Conservation (phyloP, 2,888 invertebrate genomes). For the Cataglyphis altisquamis region DNA sequence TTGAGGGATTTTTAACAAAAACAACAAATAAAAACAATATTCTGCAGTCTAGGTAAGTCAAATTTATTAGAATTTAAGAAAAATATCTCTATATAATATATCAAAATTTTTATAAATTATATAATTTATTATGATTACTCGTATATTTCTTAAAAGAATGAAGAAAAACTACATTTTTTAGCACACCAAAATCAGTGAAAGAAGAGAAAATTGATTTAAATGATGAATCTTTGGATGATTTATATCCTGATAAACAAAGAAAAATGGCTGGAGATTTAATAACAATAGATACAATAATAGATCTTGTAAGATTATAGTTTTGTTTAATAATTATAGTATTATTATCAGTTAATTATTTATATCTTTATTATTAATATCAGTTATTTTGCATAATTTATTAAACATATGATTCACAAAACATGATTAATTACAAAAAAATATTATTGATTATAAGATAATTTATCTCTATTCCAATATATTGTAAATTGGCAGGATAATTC, state of each 20-base stretch:
- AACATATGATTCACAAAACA: slow-evolving; percentile 1
- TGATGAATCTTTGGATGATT: slow-evolving; percentile 2
- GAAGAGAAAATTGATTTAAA: slow-evolving; percentile 9
- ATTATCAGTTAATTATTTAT: neutral
- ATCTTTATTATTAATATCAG: neutral
- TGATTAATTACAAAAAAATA: neutral
- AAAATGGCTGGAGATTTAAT: neutral
- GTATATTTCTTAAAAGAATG: neutral
- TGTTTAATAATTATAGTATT: neutral
- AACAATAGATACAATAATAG: slow-evolving; percentile 57
- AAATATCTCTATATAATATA: neutral
- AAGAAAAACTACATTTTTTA: slow-evolving; percentile 31
- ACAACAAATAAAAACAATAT: slow-evolving; percentile 35
- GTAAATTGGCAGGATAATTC: slow-evolving; percentile 60
- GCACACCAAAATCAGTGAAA: slow-evolving; percentile 39
- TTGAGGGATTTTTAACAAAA: slow-evolving; percentile 61
- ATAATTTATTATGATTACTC: neutral
- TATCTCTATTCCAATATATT: neutral
- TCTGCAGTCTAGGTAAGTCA: slow-evolving; percentile 57
- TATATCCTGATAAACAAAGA: neutral
- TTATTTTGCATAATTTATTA: neutral
- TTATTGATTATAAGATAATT: neutral
- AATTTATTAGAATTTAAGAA: neutral
- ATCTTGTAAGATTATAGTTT: slow-evolving; percentile 61
- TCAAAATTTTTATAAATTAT: neutral